Evolutionary conservation across 2,797 vertebrate species (phyloP).

Genomic region (Coranthus polyacanthus): DNA sequence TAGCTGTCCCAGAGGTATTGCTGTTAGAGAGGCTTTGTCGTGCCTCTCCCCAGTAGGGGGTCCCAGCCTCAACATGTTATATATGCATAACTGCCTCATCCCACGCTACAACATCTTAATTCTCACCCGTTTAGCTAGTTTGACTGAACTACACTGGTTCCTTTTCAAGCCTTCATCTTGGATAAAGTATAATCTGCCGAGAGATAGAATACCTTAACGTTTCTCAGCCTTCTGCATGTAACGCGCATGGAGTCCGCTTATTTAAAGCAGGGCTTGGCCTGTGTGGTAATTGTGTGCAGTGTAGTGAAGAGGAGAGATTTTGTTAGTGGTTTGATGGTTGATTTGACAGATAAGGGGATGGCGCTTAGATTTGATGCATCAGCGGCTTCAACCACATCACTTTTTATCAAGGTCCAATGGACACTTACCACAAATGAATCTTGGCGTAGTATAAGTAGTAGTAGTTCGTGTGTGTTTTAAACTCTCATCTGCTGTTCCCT

Average conservation of each 20-base stretch:
- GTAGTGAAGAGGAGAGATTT: conserved; percentile 44
- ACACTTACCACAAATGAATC: conserved; percentile 40
- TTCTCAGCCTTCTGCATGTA: conserved; percentile 29
- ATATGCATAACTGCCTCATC: conserved; percentile 88
- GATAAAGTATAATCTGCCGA: conserved; percentile 66
- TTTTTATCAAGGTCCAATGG: conserved; percentile 50
- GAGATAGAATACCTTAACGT: conserved; percentile 58
- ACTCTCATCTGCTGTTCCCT: not conserved
- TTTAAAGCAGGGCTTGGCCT: conserved; percentile 7
- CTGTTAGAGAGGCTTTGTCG: conserved; percentile 92
- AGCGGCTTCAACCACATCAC: conserved; percentile 47
- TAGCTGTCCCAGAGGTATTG: conserved; percentile 96
- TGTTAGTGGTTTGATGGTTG: conserved; percentile 65
- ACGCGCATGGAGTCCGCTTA: not conserved
- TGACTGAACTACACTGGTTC: conserved; percentile 72
- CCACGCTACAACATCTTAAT: conserved; percentile 84
- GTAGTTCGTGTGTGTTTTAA: conserved; percentile 8
- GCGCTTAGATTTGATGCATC: conserved; percentile 53
- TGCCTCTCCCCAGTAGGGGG: conserved; percentile 91
- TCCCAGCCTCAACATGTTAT: conserved; percentile 91
- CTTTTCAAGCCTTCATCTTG: conserved; percentile 69
- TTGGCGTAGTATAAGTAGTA: conserved; percentile 15
- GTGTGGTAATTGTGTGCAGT: conserved; percentile 26
- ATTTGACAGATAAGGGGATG: conserved; percentile 47
- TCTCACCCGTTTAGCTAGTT: conserved; percentile 81